Percentiles rank a stretch among this genome's conserved stretches.
Conservation (phyloP, 2,888 invertebrate genomes). For the Pristionchus exspectatus region DNA sequence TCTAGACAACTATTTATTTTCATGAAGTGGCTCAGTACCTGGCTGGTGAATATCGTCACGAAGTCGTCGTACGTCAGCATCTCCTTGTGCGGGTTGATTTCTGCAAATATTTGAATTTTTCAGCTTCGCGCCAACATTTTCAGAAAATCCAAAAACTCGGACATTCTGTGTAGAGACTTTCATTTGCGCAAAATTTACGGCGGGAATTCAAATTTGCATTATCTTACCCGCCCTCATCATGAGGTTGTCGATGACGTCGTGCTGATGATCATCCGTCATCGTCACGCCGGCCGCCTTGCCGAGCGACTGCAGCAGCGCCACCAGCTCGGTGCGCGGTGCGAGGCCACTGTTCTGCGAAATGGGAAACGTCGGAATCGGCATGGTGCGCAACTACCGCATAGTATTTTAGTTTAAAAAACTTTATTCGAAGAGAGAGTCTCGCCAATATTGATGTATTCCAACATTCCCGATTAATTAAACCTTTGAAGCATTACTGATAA, state of each 20-base stretch:
- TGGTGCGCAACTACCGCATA: conserved; percentile 80
- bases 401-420: too few species aligned
- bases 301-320: conserved; percentile 87
- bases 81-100: conserved; percentile 65
- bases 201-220: conserved; percentile 21
- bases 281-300: conserved; percentile 76
- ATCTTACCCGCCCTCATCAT: conserved; percentile 61
- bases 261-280: conserved; percentile 68
- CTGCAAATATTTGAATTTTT: conserved; percentile 56
- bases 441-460: neutral
- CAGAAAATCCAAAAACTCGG: neutral
- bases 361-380: neutral
- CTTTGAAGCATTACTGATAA: too few species aligned
- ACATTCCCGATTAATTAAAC: neutral
- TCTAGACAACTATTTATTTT: neutral
- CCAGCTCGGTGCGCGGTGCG: conserved; percentile 93
- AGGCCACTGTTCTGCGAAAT: conserved; percentile 84
- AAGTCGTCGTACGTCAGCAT: conserved; percentile 75
- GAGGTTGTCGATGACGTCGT: conserved; percentile 64
- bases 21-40: conserved; percentile 53
- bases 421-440: neutral
- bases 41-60: conserved; percentile 72
- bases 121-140: neutral
- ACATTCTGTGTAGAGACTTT: conserved; percentile 18
- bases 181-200: neutral